Base-by-base conservation (phyloP, 2,888 invertebrate genomes). In the Elysia crispata region DNA sequence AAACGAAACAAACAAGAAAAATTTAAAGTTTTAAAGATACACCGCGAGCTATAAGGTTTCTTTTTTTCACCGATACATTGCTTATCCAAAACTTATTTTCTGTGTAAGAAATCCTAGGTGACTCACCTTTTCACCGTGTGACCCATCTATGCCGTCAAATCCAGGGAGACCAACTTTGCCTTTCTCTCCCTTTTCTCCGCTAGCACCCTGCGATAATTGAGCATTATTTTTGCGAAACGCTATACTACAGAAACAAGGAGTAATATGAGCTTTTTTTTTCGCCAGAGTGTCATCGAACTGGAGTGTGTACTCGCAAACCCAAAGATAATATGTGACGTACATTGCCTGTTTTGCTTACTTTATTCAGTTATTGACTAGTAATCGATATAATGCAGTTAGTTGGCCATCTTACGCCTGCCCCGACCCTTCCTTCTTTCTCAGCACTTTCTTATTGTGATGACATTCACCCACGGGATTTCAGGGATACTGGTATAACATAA, bases 161-260 rank as follows among this genome's bases (percentile, higher is more conserved):
- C 85, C 91, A 84, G 97, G 97, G 90, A 97, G 97, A 75, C 98
- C 98, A 93, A 96, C 96, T 90, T 96, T 97, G 75, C 98, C 98
- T 93, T 96, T 96, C 90, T 96, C 95, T 66, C 98, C 98, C 90
- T 95, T 95, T 92, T 97, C 97, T 25, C 98, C 98, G 93, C 96
- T 96, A 86, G 96, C 94, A 77, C 98, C 83, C 83, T 83, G 76
- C 18, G 57, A 54, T 41, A 23, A 25, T 41, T 50, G 5, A 66
- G 41, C 41, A 41, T 41, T n/a, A n/a, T n/a, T n/a, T n/a, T 41
- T 41, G 41, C 20, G 41, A 41, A 41, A 41, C 23, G 25, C 23
- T 60, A 60, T 60, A 23, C 60, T 60, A n/a, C 3, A 15, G 60
- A 23, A 23, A 60, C 60, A 25, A n/a, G 25, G 25, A 3, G 5